These are phyloP conservation scores for Drosophila ezoana DNA, from an alignment of 2,888 invertebrate genomes.

Conservation along the genomic window DNA sequence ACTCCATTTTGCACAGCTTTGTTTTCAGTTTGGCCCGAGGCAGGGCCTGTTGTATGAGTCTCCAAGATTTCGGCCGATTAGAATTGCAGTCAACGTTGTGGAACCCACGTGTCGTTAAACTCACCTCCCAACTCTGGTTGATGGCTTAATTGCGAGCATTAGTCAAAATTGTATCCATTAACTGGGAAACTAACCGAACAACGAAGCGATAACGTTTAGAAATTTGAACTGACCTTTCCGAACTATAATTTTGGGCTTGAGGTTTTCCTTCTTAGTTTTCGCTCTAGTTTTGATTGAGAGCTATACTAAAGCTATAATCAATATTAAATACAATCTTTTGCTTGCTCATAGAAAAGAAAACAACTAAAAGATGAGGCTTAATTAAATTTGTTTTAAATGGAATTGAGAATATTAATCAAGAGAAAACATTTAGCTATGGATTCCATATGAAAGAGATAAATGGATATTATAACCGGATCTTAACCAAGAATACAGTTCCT, in stretches of 20 bases:
- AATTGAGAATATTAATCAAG: too few species aligned
- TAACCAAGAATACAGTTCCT: too few species aligned
- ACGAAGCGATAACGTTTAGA: constrained; percentile 13
- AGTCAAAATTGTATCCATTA: constrained; percentile 33
- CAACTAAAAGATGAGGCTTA: too few species aligned
- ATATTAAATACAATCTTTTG: too few species aligned
- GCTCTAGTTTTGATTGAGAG: neutral
- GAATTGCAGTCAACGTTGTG: constrained; percentile 49
- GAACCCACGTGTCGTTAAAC: constrained; percentile 26
- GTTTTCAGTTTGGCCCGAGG: constrained; percentile 21
- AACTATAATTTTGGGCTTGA: neutral
- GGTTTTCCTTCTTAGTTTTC: neutral
- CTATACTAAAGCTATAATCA: too few species aligned
- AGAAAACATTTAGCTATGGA: too few species aligned
- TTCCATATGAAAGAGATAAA: too few species aligned
- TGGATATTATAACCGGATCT: too few species aligned
- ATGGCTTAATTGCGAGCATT: constrained; percentile 27
- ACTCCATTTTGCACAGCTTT: constrained; percentile 11
- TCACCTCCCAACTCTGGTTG: neutral
- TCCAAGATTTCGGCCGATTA: constrained; percentile 63
- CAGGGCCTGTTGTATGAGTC: constrained; percentile 56
- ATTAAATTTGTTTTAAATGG: too few species aligned
- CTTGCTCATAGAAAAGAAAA: too few species aligned
- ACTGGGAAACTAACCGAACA: constrained; percentile 7
- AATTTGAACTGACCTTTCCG: constrained; percentile 8